Evolutionary conservation across 2,113 vertebrate genomes (phyloP).

Genomic region (Antennarius striatus): DNA sequence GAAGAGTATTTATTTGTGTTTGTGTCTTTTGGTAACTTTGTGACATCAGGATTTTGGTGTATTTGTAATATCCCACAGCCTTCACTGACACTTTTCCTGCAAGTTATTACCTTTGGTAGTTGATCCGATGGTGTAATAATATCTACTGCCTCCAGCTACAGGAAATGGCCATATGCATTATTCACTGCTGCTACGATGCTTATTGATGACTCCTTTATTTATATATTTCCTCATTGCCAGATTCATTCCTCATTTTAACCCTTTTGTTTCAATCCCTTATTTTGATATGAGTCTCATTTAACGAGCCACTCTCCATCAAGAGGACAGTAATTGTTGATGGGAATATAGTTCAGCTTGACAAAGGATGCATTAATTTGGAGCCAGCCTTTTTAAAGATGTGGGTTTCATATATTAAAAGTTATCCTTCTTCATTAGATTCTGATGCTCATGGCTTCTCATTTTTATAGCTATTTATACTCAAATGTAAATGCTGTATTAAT

Average conservation of each 20-base stretch:
- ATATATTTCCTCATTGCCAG: slow-evolving; percentile 60
- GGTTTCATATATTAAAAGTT: slow-evolving; percentile 21
- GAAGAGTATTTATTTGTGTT: background rate
- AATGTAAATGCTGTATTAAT: background rate
- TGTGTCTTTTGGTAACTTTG: slow-evolving; percentile 7
- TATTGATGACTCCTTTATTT: slow-evolving; percentile 76
- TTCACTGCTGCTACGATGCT: slow-evolving; percentile 75
- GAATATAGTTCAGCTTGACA: no score
- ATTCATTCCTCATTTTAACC: slow-evolving; percentile 49
- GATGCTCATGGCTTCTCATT: slow-evolving; percentile 5
- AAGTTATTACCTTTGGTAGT: slow-evolving; percentile 65
- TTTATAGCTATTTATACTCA: no score
- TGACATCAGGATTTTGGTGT: background rate
- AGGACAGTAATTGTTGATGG: background rate
- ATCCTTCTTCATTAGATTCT: slow-evolving; percentile 8
- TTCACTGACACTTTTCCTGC: slow-evolving; percentile 26
- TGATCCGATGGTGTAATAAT: slow-evolving; percentile 74
- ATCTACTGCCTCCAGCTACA: slow-evolving; percentile 69
- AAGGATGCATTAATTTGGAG: no score
- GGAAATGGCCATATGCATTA: slow-evolving; percentile 78
- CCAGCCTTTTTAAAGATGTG: background rate
- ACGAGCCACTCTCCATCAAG: slow-evolving; percentile 22
- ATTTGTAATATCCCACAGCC: slow-evolving; percentile 33
- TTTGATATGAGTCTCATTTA: slow-evolving; percentile 36
- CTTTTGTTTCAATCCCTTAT: slow-evolving; percentile 38